These are phyloP conservation scores for Andrena praecox DNA, from an alignment of 2,888 invertebrate species.

Conservation along the genomic window DNA sequence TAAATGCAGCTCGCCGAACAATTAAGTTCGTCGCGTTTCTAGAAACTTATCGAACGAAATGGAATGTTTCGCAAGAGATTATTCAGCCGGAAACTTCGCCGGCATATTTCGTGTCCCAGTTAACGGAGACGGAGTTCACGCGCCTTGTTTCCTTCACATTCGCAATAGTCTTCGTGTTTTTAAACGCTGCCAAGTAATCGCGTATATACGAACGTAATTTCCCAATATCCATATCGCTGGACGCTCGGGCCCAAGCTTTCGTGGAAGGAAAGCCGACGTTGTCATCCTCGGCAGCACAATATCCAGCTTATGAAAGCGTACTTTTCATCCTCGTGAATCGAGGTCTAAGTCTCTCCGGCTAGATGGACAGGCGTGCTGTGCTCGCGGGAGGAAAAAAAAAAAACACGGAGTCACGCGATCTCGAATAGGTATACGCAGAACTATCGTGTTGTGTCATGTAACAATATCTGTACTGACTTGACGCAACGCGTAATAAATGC, in stretches of 20 bases:
- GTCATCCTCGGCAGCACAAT: neutral
- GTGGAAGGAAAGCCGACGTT: too few relatives aligned
- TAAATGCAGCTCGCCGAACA: too few relatives aligned
- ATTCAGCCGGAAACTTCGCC: slow-evolving; percentile 1
- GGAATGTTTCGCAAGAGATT: neutral
- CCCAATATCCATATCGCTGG: too few relatives aligned
- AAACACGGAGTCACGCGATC: slow-evolving; percentile 13
- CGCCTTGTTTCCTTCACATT: slow-evolving; percentile 1
- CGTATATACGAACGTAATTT: too few relatives aligned
- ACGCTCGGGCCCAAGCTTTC: too few relatives aligned
- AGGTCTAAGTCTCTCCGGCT: neutral
- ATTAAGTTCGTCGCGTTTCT: too few relatives aligned
- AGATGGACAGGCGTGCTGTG: neutral
- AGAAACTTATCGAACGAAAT: neutral
- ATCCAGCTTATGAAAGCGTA: neutral
- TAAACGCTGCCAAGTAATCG: too few relatives aligned
- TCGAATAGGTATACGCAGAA: neutral
- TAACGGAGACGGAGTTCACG: slow-evolving; percentile 15
- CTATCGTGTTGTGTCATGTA: neutral
- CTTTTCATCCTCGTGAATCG: neutral
- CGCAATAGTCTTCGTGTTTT: neutral
- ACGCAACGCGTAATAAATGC: neutral
- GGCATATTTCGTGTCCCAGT: slow-evolving; percentile 15
- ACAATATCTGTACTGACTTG: slow-evolving; percentile 3
- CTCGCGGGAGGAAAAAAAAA: neutral